Conservation (phyloP, 2,797 vertebrate species). For the Hylomyscus alleni region DNA sequence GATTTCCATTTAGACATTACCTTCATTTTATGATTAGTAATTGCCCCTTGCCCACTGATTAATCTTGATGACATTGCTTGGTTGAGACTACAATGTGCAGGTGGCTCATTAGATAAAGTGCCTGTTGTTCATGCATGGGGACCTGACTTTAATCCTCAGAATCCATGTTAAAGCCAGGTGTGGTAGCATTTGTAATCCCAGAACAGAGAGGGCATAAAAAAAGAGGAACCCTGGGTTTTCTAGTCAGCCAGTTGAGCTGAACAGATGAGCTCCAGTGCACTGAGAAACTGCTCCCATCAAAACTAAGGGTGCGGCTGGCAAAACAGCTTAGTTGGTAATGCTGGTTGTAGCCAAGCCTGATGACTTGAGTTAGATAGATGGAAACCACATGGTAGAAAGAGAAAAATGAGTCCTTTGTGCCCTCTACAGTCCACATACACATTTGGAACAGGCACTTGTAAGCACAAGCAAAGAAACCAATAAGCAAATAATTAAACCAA, state of each 20-base stretch:
- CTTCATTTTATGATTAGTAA: conserved; percentile 46
- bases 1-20: conserved; percentile 58
- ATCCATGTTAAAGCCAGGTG: not conserved
- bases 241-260: not conserved
- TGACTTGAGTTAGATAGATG: not conserved
- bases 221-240: not conserved
- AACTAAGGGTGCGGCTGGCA: not conserved
- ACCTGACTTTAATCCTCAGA: not conserved
- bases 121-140: too few relatives aligned
- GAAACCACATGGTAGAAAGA: not conserved
- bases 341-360: not conserved
- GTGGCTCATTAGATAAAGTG: not conserved
- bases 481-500: not conserved
- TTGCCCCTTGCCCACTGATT: not conserved
- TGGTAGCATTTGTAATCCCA: not conserved
- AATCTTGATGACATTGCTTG: conserved; percentile 50
- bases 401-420: not conserved
- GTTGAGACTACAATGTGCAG: not conserved
- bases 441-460: not conserved
- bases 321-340: not conserved
- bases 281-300: not conserved
- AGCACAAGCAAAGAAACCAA: not conserved
- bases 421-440: not conserved
- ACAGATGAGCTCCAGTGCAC: not conserved
- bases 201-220: not conserved